A percentile compares a stretch with the other conserved stretches of the same genome.
phyloP scores from a whole-genome alignment of 2,113 vertebrate species.

The Vidua chalybeata region DNA sequence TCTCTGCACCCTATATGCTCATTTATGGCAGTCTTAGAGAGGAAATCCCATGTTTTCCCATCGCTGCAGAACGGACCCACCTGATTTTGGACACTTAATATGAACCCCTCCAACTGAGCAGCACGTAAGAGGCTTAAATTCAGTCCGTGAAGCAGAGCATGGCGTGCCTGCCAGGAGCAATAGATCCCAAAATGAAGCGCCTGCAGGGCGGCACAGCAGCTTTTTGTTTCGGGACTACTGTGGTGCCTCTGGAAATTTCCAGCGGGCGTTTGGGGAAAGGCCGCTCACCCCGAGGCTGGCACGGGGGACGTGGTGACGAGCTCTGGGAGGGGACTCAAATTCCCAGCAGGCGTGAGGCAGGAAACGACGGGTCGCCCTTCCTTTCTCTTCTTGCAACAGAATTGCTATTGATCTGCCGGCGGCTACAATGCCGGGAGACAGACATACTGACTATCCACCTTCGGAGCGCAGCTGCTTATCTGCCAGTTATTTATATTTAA shows the following conservation, averaged over 20 bases:
- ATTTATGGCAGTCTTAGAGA: background rate
- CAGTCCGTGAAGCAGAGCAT: background rate
- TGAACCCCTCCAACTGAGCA: background rate
- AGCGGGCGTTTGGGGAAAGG: background rate
- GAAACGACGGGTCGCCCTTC: background rate
- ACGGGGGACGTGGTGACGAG: background rate
- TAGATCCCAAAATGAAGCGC: background rate
- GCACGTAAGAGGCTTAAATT: background rate
- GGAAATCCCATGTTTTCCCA: background rate
- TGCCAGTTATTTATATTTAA: background rate
- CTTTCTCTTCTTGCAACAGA: background rate
- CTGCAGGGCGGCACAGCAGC: background rate
- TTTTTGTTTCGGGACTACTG: background rate
- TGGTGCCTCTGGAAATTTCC: conserved; percentile 21
- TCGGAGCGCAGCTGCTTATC: background rate
- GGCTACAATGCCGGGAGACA: rapidly evolving
- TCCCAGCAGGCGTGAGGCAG: conserved; percentile 41
- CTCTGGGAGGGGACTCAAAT: background rate
- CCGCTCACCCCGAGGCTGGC: background rate
- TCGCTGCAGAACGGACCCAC: background rate
- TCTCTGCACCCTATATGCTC: background rate
- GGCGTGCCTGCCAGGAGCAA: background rate
- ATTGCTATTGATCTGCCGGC: rapidly evolving
- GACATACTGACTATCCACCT: background rate
- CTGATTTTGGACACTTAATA: background rate